Conservation (phyloP, 2,888 invertebrate species). For the Pterostichus madidus region DNA sequence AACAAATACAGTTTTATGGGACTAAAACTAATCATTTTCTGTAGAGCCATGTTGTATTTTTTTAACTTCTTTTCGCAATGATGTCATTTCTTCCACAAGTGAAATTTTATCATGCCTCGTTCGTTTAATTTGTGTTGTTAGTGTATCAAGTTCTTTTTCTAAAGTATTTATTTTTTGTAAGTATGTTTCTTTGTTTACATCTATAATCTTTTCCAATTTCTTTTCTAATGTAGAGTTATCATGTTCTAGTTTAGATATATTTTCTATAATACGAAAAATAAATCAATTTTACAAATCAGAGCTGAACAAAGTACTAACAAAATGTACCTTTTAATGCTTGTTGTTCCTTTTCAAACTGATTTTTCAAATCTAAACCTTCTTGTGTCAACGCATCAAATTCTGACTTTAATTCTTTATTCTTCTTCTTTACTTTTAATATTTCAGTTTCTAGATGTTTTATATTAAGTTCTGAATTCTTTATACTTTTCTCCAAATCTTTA, state of each 20-base stretch:
- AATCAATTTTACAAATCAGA: too few species aligned
- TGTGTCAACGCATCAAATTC: not conserved
- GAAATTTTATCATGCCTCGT: not conserved
- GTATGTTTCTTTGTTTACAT: not conserved
- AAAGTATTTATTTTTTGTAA: not conserved
- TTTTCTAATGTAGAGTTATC: conserved; percentile 2
- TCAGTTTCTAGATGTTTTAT: conserved; percentile 12
- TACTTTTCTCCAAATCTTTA: conserved; percentile 10
- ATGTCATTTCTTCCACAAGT: not conserved
- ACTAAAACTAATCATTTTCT: not conserved
- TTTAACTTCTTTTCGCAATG: conserved; percentile 27
- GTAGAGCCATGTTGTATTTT: not conserved
- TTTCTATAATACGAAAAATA: conserved; percentile 2
- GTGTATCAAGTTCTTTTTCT: conserved; percentile 9
- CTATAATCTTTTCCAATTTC: not conserved
- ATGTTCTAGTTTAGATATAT: conserved; percentile 16
- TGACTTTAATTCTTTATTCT: not conserved
- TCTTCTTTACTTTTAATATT: conserved; percentile 13
- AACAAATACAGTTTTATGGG: not conserved
- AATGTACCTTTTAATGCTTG: not conserved
- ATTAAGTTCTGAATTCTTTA: conserved; percentile 1
- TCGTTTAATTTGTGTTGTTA: conserved; percentile 14
- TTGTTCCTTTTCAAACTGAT: conserved; percentile 2
- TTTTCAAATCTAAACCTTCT: not conserved
- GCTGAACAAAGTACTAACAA: not conserved